Conservation (phyloP, 1,140 invertebrate genomes). For the Muscidifurax raptorellus region DNA sequence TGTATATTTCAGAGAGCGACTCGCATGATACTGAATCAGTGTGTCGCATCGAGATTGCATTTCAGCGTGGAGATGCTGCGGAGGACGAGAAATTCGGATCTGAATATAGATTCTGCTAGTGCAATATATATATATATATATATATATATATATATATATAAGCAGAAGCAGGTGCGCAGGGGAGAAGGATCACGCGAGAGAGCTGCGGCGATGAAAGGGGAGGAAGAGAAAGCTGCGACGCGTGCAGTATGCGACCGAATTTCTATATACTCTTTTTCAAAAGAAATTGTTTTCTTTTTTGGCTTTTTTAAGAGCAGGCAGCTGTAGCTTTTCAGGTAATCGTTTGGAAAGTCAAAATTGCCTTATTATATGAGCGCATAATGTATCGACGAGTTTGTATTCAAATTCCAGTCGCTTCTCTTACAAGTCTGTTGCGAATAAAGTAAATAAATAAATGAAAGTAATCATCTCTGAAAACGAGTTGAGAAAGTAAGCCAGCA, state of each 20-base stretch:
- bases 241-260: not conserved
- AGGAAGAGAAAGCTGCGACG: constrained; percentile 11
- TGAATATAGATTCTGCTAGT: not conserved
- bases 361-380: no score
- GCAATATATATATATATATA: no score
- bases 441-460: no score
- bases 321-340: not conserved
- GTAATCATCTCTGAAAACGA: not conserved
- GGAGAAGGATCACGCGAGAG: not conserved
- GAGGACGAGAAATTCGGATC: not conserved
- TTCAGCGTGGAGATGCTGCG: not conserved
- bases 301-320: no score
- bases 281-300: not conserved
- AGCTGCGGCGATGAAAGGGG: not conserved
- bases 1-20: no score
- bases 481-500: not conserved
- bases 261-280: not conserved
- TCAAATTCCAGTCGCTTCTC: no score
- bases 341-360: constrained; percentile 20
- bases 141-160: no score
- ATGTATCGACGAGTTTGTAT: no score
- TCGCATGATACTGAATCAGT: no score
- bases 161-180: no score
- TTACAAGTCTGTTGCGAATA: no score
- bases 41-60: no score